Conservation (phyloP, 1,140 invertebrate genomes). For the Popillia japonica region DNA sequence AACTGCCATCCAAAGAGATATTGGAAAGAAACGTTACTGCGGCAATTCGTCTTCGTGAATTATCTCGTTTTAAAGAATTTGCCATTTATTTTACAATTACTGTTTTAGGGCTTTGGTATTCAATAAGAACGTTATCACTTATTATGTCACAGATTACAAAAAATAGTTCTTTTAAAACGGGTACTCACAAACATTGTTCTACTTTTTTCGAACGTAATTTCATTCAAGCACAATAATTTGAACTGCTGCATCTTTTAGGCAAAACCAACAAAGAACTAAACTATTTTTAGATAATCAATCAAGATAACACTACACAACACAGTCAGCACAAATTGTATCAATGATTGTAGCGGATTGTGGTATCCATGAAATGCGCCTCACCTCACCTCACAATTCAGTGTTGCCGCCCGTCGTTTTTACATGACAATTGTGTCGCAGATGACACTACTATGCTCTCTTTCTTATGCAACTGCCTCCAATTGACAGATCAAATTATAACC, state of each 20-base stretch:
- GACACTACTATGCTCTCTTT: no score
- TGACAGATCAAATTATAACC: no score
- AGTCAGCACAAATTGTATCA: no score
- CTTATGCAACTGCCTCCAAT: no score
- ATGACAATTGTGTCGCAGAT: no score
- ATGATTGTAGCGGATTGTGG: no score
- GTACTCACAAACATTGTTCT: constrained; percentile 27
- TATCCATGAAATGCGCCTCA: no score
- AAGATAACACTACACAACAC: background rate
- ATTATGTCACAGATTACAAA: constrained; percentile 41
- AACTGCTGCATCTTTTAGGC: background rate
- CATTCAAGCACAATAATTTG: background rate
- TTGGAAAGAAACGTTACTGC: constrained; percentile 92
- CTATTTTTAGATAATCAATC: background rate
- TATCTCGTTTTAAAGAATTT: constrained; percentile 66
- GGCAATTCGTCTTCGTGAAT: constrained; percentile 79
- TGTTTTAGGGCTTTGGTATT: constrained; percentile 25
- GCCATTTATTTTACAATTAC: constrained; percentile 59
- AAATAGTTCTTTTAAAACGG: constrained; percentile 39
- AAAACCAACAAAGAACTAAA: constrained; percentile 27
- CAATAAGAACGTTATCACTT: background rate
- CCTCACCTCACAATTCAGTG: no score
- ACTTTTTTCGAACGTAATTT: constrained; percentile 2
- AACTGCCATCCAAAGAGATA: constrained; percentile 92
- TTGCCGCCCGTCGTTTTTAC: no score